These are phyloP conservation scores for Microplitis mediator DNA, from an alignment of 1,140 invertebrate species.

Conservation along the genomic window DNA sequence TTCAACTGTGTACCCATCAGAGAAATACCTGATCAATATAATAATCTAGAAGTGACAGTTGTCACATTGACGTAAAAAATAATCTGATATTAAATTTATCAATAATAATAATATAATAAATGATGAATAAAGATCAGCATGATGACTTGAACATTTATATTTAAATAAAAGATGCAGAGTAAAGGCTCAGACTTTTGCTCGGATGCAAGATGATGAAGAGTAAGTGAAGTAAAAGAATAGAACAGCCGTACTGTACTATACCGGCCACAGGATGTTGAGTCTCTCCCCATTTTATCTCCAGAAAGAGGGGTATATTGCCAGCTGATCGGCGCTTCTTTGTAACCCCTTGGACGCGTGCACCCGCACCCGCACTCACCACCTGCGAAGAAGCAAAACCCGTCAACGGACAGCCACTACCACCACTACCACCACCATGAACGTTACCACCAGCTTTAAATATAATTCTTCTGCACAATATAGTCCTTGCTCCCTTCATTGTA, in stretches of 20 bases:
- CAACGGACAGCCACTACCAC: background rate
- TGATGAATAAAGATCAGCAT: too few species aligned
- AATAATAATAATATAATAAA: too few species aligned
- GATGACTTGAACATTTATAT: too few species aligned
- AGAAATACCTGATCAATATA: too few species aligned
- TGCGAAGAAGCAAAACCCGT: slow-evolving; percentile 21
- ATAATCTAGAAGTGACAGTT: too few species aligned
- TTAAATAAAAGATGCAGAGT: background rate
- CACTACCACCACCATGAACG: background rate
- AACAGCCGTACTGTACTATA: too few species aligned
- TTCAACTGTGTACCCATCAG: too few species aligned
- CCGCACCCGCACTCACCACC: slow-evolving; percentile 24
- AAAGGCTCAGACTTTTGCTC: too few species aligned
- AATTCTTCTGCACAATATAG: too few species aligned
- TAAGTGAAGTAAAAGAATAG: background rate
- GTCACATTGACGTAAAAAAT: too few species aligned
- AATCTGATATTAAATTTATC: too few species aligned
- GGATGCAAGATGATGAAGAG: background rate
- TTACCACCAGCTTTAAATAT: background rate
- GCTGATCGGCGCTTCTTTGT: slow-evolving; percentile 24
- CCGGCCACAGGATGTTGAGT: slow-evolving; percentile 8
- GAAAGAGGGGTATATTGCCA: slow-evolving; percentile 5
- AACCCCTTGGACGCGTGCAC: slow-evolving; percentile 25
- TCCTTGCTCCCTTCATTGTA: background rate
- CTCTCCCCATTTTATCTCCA: slow-evolving; percentile 11